Evolutionary conservation across 2,797 vertebrate genomes (phyloP), one percentile per base, ranked within the genome.

Genomic region (Eleutherodactylus coqui): DNA sequence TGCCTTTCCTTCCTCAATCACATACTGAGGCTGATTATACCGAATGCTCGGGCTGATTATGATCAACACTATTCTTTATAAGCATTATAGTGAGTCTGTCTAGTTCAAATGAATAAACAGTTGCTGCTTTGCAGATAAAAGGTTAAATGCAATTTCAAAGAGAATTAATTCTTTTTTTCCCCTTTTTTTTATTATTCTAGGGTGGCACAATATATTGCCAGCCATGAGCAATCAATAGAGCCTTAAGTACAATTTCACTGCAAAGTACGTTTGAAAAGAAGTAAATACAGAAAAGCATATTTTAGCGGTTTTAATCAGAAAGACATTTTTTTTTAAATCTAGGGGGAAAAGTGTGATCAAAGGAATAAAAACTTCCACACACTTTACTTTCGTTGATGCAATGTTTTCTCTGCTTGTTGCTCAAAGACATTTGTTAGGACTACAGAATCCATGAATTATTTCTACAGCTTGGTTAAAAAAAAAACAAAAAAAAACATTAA

Each of bases 271-370:
- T 55, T 60, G 45, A 84, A 77, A 79, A 51, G 32, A 85, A 79
- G 70, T 80, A 79, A 85, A 85, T 73, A 73, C 49, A 72, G 73
- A 73, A 73, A 83, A 73, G 72, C 34, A 72, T 58, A 70, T 70
- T 83, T 86, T 78, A 79, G 84, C 75, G 91, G 89, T 92, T 91
- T 91, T 93, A 93, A 94, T 94, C 92, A 94, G 93, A 93, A 92
- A 89, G 90, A 82, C 91, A 91, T 92, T 91, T 91, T 93, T 93
- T n/a, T 93, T 92, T 91, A 88, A 91, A 91, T 93, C 93, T 93
- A 88, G 58, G 90, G 92, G 92, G 91, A 93, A 90, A 89, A 80
- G 87, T 87, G 85, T 91, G 92, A 93, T 92, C 90, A 92, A 94
- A 93, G 92, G 85, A 89, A 38, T 88, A 90, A 91, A 93, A 90